phyloP scores from a whole-genome alignment of 2,888 invertebrate genomes.

The Athalia cordata region DNA sequence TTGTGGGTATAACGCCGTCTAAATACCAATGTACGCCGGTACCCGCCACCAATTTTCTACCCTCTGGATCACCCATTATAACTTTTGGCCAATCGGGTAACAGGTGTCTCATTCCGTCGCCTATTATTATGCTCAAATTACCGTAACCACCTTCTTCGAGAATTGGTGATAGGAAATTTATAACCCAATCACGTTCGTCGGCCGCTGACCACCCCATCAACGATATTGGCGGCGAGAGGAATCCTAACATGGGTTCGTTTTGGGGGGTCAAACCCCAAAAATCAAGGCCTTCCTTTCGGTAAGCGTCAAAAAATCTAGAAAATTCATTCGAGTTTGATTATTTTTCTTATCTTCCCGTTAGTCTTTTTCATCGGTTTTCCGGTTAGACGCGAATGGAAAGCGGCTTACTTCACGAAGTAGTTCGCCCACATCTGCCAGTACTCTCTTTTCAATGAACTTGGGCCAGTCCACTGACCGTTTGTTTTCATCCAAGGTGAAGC shows the following conservation, averaged over 20 bases:
- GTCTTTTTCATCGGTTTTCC: neutral
- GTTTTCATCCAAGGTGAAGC: constrained; percentile 82
- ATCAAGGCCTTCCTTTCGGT: constrained; percentile 78
- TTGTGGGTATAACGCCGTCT: constrained; percentile 78
- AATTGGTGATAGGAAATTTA: constrained; percentile 32
- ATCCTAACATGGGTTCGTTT: constrained; percentile 87
- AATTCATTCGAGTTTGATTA: no score
- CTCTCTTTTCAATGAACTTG: constrained; percentile 6
- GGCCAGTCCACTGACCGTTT: constrained; percentile 77
- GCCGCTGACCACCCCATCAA: constrained; percentile 84
- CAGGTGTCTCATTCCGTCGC: constrained; percentile 36
- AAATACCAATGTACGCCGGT: constrained; percentile 90
- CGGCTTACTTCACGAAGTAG: constrained; percentile 79
- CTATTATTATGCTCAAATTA: constrained; percentile 31
- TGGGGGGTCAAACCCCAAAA: constrained; percentile 90
- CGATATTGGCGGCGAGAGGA: constrained; percentile 80
- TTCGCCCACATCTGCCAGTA: constrained; percentile 87
- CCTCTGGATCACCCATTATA: constrained; percentile 70
- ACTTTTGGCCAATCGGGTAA: constrained; percentile 51
- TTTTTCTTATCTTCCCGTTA: no score
- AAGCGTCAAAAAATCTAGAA: constrained; percentile 80
- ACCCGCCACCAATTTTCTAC: constrained; percentile 81
- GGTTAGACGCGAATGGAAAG: neutral
- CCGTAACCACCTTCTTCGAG: constrained; percentile 23
- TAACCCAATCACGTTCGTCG: constrained; percentile 59